Conservation (phyloP, 2,888 invertebrate genomes). For the Bedellia somnulentella region DNA sequence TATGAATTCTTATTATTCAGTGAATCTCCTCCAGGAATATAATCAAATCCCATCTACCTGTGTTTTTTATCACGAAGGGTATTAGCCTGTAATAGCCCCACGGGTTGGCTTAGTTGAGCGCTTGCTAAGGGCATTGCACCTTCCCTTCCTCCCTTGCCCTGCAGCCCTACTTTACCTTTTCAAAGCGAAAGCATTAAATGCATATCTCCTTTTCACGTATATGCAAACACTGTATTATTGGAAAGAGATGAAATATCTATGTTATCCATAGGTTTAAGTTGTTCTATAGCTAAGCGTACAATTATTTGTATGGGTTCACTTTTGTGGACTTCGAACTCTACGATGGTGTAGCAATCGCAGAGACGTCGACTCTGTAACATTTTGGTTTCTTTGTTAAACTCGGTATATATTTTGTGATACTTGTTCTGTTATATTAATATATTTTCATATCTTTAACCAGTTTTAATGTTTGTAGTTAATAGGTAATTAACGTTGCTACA, state of each 20-base stretch:
- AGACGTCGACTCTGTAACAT: too few species aligned
- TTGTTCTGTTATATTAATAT: too few species aligned
- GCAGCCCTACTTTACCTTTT: conserved; percentile 54
- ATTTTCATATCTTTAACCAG: too few species aligned
- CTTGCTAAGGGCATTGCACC: conserved; percentile 53
- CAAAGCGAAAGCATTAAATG: conserved; percentile 33
- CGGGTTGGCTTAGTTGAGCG: conserved; percentile 39
- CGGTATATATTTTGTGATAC: too few species aligned
- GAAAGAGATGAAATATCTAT: conserved; percentile 49
- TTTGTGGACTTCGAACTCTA: conserved; percentile 50
- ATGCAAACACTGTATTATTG: conserved; percentile 22
- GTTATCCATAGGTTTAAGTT: conserved; percentile 30
- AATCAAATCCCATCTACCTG: conserved; percentile 43
- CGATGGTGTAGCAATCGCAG: neutral
- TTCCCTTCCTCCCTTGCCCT: conserved; percentile 55
- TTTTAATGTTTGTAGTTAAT: too few species aligned
- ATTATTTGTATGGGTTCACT: conserved; percentile 22
- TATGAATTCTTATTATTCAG: too few species aligned
- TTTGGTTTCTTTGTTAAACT: too few species aligned
- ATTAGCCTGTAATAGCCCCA: conserved; percentile 41
- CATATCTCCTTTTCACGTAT: conserved; percentile 30
- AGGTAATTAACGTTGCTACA: too few species aligned
- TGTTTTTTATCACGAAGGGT: conserved; percentile 41
- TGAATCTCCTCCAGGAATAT: too few species aligned
- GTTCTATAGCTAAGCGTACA: conserved; percentile 46